phyloP scores from a whole-genome alignment of 92 coral and sea anemone genomes.

The Isaurus tuberculatus region DNA sequence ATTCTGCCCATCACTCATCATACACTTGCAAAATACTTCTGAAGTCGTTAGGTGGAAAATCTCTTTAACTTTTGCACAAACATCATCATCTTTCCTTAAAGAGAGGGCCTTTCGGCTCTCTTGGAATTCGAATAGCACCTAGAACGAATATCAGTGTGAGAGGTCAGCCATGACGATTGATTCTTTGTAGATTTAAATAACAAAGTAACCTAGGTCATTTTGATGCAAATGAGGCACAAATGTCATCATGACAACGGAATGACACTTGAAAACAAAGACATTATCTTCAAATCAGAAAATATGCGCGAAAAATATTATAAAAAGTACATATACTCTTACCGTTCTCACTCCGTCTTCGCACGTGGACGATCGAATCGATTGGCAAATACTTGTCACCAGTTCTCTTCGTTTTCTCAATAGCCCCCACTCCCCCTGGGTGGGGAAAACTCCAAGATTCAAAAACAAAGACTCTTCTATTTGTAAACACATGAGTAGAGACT shows the following conservation, averaged over 20 bases:
- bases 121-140: conserved; percentile 25
- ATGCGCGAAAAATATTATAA: conserved; percentile 21
- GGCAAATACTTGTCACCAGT: background rate
- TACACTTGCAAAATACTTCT: background rate
- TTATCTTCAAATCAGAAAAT: conserved; percentile 19
- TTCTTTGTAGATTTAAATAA: conserved; percentile 5
- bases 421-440: conserved; percentile 11
- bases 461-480: background rate
- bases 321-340: conserved; percentile 1
- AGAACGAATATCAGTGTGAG: conserved; percentile 16
- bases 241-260: conserved; percentile 20
- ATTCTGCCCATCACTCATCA: conserved; percentile 1
- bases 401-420: conserved; percentile 4
- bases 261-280: conserved; percentile 22
- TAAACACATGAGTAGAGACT: background rate
- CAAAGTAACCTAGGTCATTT: conserved; percentile 16
- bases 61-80: background rate
- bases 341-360: conserved; percentile 15
- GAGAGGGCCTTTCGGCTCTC: conserved; percentile 26
- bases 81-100: conserved; percentile 13
- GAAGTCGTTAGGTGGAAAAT: background rate
- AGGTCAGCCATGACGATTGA: conserved; percentile 8
- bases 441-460: background rate
- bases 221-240: conserved; percentile 20
- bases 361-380: background rate